phyloP scores from a whole-genome alignment of 2,113 vertebrate species.

The Aegotheles bennettii region DNA sequence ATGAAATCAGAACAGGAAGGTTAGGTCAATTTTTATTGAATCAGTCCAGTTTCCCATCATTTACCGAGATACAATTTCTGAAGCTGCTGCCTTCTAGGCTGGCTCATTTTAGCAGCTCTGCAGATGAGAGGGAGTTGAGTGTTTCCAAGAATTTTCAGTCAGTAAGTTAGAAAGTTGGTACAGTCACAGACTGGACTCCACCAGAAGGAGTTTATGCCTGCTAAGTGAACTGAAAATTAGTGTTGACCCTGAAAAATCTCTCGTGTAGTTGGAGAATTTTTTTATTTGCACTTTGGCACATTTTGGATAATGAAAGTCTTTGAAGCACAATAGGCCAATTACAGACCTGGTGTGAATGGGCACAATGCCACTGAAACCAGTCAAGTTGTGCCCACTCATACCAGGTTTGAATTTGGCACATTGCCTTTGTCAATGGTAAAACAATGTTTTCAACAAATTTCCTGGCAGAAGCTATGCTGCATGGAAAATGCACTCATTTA shows the following conservation, averaged over 20 bases:
- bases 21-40: conserved; percentile 24
- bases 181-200: neutral
- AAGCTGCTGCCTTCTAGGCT: neutral
- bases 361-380: neutral
- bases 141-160: neutral
- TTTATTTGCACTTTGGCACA: conserved; percentile 60
- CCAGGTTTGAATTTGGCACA: neutral
- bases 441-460: conserved; percentile 34
- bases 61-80: conserved; percentile 1
- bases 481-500: conserved; percentile 25
- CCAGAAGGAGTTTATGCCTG: neutral
- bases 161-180: neutral
- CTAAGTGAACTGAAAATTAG: conserved; percentile 38
- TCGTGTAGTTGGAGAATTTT: conserved; percentile 46
- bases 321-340: conserved; percentile 52
- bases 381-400: neutral
- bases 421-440: conserved; percentile 35
- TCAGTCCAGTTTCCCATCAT: neutral
- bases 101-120: neutral
- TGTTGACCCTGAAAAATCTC: conserved; percentile 61
- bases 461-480: neutral
- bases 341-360: conserved; percentile 41
- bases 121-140: neutral
- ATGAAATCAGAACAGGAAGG: conserved; percentile 13
- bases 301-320: conserved; percentile 52